Evolutionary conservation across 2,113 vertebrate species (phyloP).

Genomic region (Eonycteris spelaea): DNA sequence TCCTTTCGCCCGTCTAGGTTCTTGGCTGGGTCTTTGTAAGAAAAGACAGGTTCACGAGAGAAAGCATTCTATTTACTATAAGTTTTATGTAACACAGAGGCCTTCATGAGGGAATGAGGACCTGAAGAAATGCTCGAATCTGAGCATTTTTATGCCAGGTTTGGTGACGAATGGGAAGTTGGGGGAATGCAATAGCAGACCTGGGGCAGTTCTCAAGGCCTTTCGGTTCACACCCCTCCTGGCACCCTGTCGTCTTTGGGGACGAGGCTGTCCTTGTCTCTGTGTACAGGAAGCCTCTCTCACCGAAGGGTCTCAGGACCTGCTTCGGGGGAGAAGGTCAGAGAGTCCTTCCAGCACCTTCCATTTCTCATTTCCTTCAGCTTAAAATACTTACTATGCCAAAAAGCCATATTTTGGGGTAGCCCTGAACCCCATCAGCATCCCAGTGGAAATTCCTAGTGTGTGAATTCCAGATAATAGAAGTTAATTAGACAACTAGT

Average conservation of each 20-base stretch:
- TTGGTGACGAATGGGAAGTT: not conserved
- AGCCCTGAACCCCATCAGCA: not conserved
- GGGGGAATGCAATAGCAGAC: not conserved
- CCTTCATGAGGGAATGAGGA: not conserved
- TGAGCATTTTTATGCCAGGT: not conserved
- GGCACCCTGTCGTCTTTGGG: not conserved
- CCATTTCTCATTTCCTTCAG: not conserved
- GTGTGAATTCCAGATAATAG: conserved; percentile 8
- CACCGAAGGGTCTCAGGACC: not conserved
- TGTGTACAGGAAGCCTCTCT: not conserved
- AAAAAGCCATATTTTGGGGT: not conserved
- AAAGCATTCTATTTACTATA: not conserved
- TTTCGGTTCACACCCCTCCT: not conserved
- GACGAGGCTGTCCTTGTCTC: not conserved
- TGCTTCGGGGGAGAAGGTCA: not conserved
- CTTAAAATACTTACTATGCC: not conserved
- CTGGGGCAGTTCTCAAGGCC: not conserved
- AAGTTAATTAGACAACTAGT: conserved; percentile 22
- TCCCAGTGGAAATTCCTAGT: not conserved
- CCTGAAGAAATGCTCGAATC: not conserved
- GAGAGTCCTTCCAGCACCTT: not conserved
- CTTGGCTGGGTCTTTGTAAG: not conserved
- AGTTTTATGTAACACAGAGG: not conserved
- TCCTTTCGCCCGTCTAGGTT: not conserved
- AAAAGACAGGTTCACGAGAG: not conserved